These are phyloP conservation scores for Myotis pilosus DNA, from an alignment of 2,797 vertebrate species.

Conservation along the genomic window DNA sequence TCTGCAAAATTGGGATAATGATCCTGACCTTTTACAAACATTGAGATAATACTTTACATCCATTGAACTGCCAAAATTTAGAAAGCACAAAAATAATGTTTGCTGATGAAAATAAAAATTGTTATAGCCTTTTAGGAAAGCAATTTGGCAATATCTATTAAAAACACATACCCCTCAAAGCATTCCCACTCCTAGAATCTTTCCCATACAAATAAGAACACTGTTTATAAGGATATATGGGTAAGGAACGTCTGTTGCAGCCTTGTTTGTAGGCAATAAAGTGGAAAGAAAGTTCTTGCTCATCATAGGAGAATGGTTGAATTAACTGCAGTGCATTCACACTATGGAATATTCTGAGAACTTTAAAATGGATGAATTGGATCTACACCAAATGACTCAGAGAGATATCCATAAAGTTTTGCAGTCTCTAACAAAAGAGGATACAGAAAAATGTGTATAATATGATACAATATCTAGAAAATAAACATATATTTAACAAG, in stretches of 20 bases:
- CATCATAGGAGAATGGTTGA: conserved; percentile 33
- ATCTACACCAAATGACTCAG: not conserved
- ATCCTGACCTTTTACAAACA: conserved; percentile 24
- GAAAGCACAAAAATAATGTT: conserved; percentile 41
- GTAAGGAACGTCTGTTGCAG: not conserved
- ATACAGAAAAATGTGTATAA: not conserved
- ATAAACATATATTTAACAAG: not conserved
- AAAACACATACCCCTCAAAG: conserved; percentile 28
- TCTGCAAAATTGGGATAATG: not conserved
- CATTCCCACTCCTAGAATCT: conserved; percentile 27
- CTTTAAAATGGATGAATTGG: conserved; percentile 17
- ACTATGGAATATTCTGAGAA: not conserved
- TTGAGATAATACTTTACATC: not conserved
- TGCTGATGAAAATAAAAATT: conserved; percentile 24
- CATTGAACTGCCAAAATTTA: not conserved
- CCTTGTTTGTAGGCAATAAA: conserved; percentile 48
- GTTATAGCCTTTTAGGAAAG: not conserved
- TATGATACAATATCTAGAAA: not conserved
- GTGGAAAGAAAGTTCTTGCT: conserved; percentile 43
- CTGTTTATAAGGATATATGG: conserved; percentile 18
- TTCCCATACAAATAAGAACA: conserved; percentile 48
- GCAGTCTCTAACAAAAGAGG: not conserved
- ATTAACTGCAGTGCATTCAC: conserved; percentile 33
- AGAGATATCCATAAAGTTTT: not conserved
- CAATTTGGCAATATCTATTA: conserved; percentile 41